A percentile compares a stretch with the other conserved stretches of the same genome.
Evolutionary conservation across 2,888 invertebrate species (phyloP).

Genomic region (Brachylomia viminalis): DNA sequence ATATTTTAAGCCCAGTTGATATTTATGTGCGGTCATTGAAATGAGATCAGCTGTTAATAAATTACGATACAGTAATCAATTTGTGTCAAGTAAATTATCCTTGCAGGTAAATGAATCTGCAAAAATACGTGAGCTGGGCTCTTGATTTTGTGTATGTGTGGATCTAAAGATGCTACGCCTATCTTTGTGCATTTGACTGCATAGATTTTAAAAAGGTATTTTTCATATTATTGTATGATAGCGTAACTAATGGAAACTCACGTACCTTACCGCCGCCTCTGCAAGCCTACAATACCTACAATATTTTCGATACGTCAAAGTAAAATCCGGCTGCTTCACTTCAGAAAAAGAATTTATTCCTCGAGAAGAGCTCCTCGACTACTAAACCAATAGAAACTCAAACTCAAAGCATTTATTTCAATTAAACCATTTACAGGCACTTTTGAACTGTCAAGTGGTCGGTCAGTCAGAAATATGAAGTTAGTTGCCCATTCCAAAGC

Average conservation of each 20-base stretch:
- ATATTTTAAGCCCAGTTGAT: slow-evolving; percentile 2
- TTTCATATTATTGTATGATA: neutral
- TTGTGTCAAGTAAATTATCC: slow-evolving; percentile 2
- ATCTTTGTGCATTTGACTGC: neutral
- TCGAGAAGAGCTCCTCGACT: neutral
- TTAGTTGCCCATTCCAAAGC: too few relatives aligned
- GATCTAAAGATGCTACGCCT: neutral
- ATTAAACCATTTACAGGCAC: too few relatives aligned
- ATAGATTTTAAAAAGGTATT: too few relatives aligned
- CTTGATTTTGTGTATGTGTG: slow-evolving; percentile 1
- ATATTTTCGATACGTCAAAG: neutral
- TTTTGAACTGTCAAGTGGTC: too few relatives aligned
- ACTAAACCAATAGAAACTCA: neutral
- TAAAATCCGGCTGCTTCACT: neutral
- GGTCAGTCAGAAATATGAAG: too few relatives aligned
- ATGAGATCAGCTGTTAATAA: slow-evolving; percentile 16
- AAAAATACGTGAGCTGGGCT: neutral
- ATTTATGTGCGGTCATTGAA: slow-evolving; percentile 11
- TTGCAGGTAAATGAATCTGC: neutral
- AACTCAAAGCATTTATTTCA: too few relatives aligned
- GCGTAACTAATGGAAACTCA: neutral
- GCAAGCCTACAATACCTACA: neutral
- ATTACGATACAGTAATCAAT: slow-evolving; percentile 14
- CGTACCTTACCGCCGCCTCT: neutral
- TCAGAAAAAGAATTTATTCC: neutral